Base-by-base conservation (phyloP, 2,113 vertebrate genomes). In the Monopterus albus region DNA sequence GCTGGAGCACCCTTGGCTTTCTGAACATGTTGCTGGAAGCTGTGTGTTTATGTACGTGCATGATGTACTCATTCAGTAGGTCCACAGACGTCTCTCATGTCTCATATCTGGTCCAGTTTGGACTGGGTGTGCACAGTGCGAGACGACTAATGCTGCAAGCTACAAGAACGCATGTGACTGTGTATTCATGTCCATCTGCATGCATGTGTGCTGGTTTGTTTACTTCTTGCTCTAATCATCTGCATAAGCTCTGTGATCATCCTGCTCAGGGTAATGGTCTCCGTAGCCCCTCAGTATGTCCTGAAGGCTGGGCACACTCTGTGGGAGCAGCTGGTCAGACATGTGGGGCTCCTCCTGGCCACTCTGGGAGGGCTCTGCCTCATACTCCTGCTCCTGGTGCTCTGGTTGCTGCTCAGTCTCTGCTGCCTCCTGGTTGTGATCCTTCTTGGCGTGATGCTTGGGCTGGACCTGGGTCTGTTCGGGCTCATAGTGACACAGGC, bases 181-280 rank as follows among this genome's bases (percentile, higher is more conserved):
- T 79, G 71, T 81, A 35, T 78, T 82, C 68, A 82, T 88, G 87
- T 89, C 86, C 79, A 60, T 78, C 56, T 67, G 45, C 78, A 64
- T 75, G 67, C 64, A 28, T 25, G 47, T 40, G 4, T 46, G 35
- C 63, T 33, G 10, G 60, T 29, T n/a, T 45, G 56, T 62, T 82
- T 86, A 93, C 66, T 93, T 93, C 50, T 92, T 92, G 77, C 78
- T 91, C 81, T 94, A 94, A 79, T 93, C 91, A 3, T 84, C 91
- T 61, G 67, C 77, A 20, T 92, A 93, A 23, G 85, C 89, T 55
- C 87, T 91, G 71, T 90, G 91, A 56, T 91, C 90, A 0, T 85
- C 90, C 70, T 93, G 91, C 12, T 87, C 87, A 0, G 83, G 87
- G 79, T 52, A 89, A 51, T 85, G 90, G 65, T 89, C 89, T 56